These are phyloP conservation scores for Xestia xanthographa DNA, from an alignment of 2,888 invertebrate genomes.

Conservation along the genomic window DNA sequence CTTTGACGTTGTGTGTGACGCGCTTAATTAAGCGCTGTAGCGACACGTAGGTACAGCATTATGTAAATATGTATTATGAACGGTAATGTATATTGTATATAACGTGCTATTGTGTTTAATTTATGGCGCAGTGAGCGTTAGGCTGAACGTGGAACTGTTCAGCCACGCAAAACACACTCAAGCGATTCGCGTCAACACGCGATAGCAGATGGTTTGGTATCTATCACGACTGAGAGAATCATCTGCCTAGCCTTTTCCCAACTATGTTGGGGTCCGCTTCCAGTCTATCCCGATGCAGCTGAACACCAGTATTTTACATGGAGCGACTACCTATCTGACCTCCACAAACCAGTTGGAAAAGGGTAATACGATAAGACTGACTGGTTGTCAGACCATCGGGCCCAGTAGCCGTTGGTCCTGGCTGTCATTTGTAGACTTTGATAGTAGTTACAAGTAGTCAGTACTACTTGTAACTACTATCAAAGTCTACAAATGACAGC, in stretches of 20 bases:
- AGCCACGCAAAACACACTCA: background rate
- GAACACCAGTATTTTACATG: background rate
- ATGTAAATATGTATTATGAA: conserved; percentile 39
- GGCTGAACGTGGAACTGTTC: background rate
- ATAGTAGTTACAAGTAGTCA: too few species aligned
- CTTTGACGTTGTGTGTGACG: conserved; percentile 62
- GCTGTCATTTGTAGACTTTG: background rate
- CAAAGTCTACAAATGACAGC: background rate
- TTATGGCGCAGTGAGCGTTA: conserved; percentile 4
- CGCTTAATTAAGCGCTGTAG: conserved; percentile 59
- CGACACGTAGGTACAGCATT: conserved; percentile 33
- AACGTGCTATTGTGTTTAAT: conserved; percentile 33
- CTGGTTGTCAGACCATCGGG: background rate
- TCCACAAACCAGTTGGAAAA: background rate
- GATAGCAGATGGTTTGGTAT: too few species aligned
- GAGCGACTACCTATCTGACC: background rate
- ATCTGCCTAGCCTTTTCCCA: too few species aligned
- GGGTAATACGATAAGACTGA: background rate
- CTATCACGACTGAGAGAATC: too few species aligned
- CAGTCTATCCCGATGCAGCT: background rate
- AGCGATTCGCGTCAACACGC: background rate
- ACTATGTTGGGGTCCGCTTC: background rate
- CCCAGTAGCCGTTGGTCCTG: background rate
- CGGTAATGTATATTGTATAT: conserved; percentile 8
- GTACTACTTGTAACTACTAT: too few species aligned